Base-by-base conservation (phyloP, 2,888 invertebrate species). In the Agrypnus murinus region DNA sequence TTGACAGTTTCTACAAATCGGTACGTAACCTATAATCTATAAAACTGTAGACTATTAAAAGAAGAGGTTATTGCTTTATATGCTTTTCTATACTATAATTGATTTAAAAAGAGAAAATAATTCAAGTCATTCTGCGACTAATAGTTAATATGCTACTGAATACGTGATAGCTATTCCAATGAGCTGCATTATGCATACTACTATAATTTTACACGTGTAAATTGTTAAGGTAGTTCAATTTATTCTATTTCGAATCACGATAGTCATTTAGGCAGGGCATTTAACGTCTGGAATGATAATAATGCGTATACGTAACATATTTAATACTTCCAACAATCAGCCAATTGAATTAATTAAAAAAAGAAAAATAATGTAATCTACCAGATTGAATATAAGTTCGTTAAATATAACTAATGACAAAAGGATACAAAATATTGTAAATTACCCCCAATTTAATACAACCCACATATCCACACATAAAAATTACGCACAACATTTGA, bases 401-500 rank as follows among this genome's bases (percentile, higher is more conserved):
- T n/a, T n/a, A n/a, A n/a, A n/a, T n/a, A n/a, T n/a, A n/a, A n/a
- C n/a, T n/a, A n/a, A n/a, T n/a, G n/a, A n/a, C n/a, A n/a, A n/a
- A n/a, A n/a, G n/a, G n/a, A n/a, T n/a, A n/a, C n/a, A n/a, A n/a
- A n/a, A n/a, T n/a, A n/a, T n/a, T n/a, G n/a, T n/a, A n/a, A n/a
- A n/a, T n/a, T n/a, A n/a, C 53, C 53, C 25, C 59, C 45, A 67
- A 67, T 67, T 60, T 60, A 60, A 45, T 67, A 19, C 50, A 46
- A 19, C 67, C 67, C 45, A 67, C 67, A 60, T 53, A 50, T 60
- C 67, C 45, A 67, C 67, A 60, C 60, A 50, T 60, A 48, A 43
- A 48, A 59, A 60, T 67, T 50, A 67, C 67, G 67, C 67, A 67
- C 34, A 67, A 53, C 67, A 60, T 25, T 66, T 67, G 25, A 36